Conservation (phyloP, 2,113 vertebrate genomes). For the Syngnathus floridae region DNA sequence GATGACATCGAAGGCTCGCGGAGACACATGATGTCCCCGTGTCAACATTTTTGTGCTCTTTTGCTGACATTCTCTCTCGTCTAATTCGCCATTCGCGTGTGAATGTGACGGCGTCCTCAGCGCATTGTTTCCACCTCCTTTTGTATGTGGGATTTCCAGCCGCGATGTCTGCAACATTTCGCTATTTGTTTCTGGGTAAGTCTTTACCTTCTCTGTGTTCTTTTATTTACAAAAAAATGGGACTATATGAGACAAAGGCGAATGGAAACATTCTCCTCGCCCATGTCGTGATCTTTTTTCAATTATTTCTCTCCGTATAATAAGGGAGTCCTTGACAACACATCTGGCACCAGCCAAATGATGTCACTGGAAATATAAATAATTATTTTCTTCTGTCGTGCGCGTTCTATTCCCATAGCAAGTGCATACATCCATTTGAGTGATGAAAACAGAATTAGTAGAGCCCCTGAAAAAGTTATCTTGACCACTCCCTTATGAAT, state of each 20-base stretch:
- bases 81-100: constrained; percentile 22
- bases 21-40: constrained; percentile 8
- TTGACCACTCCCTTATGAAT: constrained; percentile 47
- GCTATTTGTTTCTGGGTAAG: constrained; percentile 73
- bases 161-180: constrained; percentile 69
- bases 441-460: neutral
- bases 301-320: neutral
- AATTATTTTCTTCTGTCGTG: neutral
- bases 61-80: neutral
- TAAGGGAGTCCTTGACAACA: constrained; percentile 6
- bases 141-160: constrained; percentile 64
- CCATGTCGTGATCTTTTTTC: neutral
- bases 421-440: neutral
- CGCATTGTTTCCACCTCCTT: constrained; percentile 61
- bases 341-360: constrained; percentile 29
- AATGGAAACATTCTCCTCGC: neutral
- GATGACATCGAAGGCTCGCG: constrained; percentile 7
- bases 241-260: constrained; percentile 8
- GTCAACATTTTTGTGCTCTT: constrained; percentile 3
- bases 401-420: neutral
- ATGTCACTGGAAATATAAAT: constrained; percentile 49
- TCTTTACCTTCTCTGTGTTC: constrained; percentile 27
- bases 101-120: constrained; percentile 54
- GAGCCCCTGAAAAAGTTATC: constrained; percentile 48
- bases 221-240: neutral